Base-by-base conservation (phyloP, 2,888 invertebrate species). In the Atherix ibis region DNA sequence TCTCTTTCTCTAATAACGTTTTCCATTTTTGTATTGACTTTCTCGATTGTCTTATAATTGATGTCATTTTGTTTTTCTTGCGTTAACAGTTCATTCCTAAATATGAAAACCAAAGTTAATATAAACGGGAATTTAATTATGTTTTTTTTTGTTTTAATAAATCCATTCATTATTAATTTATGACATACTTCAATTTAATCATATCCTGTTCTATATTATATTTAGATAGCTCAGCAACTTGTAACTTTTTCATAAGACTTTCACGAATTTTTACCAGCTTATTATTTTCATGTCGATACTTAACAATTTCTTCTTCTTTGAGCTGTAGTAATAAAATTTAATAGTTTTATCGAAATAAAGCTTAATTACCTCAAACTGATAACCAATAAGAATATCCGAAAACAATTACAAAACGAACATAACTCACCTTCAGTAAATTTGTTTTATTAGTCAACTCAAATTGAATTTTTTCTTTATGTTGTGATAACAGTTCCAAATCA, bases 281-380 rank as follows among this genome's bases (percentile, higher is more conserved):
- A 1, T 48, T 44, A 27, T 53, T 54, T 5, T 61, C 62, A 33
- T 53, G 50, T 10, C 49, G 52, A 27, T 52, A 41, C 42, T 57
- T 60, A 4, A 53, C 47, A 4, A 53, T 46, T 42, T 61, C 62
- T 35, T 60, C 59, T 34, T 62, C 62, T 16, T 59, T 54, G 9
- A 48, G 33, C 50, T 55, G 12, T 9, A 35, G n/a, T 28, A 22
- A 22, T 25, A 30, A 29, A 18, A 28, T 27, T 14, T 12, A 9
- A 29, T 24, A 29, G n/a, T 34, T 10, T 27, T 15, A 13, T 9
- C n/a, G 4, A 29, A 19, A 29, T 13, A 15, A n/a, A n/a, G n/a
- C n/a, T n/a, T n/a, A 10, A 19, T 29, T 17, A 15, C 15, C 9
- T 29, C 6, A 16, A 36, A 3, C 8, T 30, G 22, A 25, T n/a